Evolutionary conservation across 1,140 invertebrate genomes (phyloP), one percentile per base, ranked within the genome.

Genomic region (Whitmania pigra): DNA sequence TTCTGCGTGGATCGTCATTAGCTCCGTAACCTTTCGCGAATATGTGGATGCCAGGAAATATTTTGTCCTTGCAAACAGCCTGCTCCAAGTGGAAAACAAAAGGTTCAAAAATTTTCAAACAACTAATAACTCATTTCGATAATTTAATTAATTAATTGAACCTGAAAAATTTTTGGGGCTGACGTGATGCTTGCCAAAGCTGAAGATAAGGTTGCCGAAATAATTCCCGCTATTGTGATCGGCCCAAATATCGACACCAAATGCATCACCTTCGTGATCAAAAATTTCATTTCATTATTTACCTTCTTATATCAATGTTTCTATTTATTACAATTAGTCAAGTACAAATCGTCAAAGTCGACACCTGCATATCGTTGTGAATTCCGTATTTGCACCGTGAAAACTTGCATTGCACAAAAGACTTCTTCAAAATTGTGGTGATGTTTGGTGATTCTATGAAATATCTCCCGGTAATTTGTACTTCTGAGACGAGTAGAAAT

Each of bases 1-100:
- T 93, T 74, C 93, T 84, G 77, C 93, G 90, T 0, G 95, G 94
- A 80, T 97, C 94, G 31, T 92, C 89, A 74, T 87, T 85, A 78
- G 89, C 91, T 25, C 94, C 93, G 78, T 93, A 95, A 0, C 92
- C 92, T 83, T 94, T 93, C 55, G 90, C 93, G 83, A 98, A 97
- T 80, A 87, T 90, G 60, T 91, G 89, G 69, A 98, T 85, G 17
- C 91, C 90, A 0, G 95, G 95, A 83, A 97, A 98, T 73, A 98
- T 90, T 75, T 88, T 86, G 83, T 98, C 94, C 72, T 91, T 90
- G 75, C 93, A 94, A 18, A 98, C 83, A 73, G 83, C 85, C 69
- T 70, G 15, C 18, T 31, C 57, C 22, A 63, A 15, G 0, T 63
- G 1, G 29, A n/a, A 63, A 9, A 63, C 57, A 63, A n/a, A 15